A percentile compares a stretch with the other conserved stretches of the same genome.
Evolutionary conservation across 2,113 vertebrate species (phyloP).

Genomic region (Poicephalus gulielmi): DNA sequence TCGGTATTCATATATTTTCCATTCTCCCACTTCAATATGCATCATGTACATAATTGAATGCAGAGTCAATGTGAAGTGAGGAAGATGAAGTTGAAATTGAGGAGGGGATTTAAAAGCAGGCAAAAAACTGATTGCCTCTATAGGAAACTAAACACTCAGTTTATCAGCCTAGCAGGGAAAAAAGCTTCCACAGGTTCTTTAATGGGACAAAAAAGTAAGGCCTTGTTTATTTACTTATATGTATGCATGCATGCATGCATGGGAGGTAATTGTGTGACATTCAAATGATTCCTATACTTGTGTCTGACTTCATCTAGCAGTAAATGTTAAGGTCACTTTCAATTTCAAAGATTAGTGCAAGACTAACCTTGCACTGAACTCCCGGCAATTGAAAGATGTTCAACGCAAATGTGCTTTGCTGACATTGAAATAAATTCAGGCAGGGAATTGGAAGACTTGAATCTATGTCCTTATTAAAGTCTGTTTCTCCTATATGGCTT

Average conservation of each 20-base stretch:
- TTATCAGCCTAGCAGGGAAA: not conserved
- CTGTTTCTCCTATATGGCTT: not conserved
- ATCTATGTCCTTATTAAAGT: not conserved
- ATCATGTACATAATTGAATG: accelerated
- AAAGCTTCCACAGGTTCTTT: not conserved
- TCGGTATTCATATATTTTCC: not conserved
- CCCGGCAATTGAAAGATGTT: not conserved
- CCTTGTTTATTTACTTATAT: not conserved
- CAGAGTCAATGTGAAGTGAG: not conserved
- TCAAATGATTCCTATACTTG: not conserved
- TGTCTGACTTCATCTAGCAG: not conserved
- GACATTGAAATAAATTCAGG: not conserved
- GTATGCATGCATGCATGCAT: not conserved
- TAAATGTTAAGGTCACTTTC: not conserved
- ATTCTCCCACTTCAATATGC: not conserved
- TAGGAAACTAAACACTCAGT: not conserved
- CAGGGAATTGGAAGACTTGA: not conserved
- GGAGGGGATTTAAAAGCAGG: not conserved
- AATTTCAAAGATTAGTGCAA: not conserved
- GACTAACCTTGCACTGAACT: not conserved
- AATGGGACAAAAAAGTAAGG: not conserved
- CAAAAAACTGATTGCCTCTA: not conserved
- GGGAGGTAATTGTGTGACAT: not conserved
- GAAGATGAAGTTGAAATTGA: not conserved
- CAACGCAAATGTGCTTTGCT: not conserved